Base-by-base conservation (phyloP, 2,797 vertebrate species). In the Mus caroli region DNA sequence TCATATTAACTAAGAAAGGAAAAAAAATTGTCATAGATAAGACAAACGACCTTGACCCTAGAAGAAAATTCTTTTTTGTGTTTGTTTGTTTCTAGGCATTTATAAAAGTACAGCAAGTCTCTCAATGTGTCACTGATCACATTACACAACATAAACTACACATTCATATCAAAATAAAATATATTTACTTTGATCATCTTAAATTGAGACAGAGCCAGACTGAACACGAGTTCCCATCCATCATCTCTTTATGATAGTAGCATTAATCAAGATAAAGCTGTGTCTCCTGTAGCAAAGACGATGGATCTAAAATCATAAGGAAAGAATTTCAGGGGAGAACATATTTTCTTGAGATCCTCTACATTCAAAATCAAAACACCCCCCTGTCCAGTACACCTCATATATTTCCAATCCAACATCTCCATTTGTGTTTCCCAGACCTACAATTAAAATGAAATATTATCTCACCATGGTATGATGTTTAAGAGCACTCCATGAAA, bases 401-500 rank as follows among this genome's bases (percentile, higher is more conserved):
- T 97, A 94, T 97, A 98, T 98, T 98, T 98, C 82, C 93, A 98
- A 88, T 73, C 91, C 40, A 97, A 87, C 43, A 83, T 97, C 95
- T 98, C 88, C 95, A 97, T 98, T 98, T 97, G 58, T 96, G 85
- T 96, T 98, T 98, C 91, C 91, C 91, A 97, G 37, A 95, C 82
- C 75, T 83, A 46, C 54, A 91, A 76, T 96, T 98, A 97, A 98
- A 98, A 97, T 97, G 87, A 98, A 97, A 96, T 98, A 97, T 90
- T 98, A 73, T 46, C 12, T 95, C 91, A 87, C 34, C 34, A 73
- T 82, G 95, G 46, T 83, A 95, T 96, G 96, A 97, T 58, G 22
- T 58, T 62, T 97, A 96, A 83, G 50, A 94, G 96, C 34, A 1
- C 50, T 37, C 93, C 96, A 15, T 96, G 93, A 97, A 97, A 96